Evolutionary conservation across 2,797 vertebrate species (phyloP).

Genomic region (Sitta carolinensis): DNA sequence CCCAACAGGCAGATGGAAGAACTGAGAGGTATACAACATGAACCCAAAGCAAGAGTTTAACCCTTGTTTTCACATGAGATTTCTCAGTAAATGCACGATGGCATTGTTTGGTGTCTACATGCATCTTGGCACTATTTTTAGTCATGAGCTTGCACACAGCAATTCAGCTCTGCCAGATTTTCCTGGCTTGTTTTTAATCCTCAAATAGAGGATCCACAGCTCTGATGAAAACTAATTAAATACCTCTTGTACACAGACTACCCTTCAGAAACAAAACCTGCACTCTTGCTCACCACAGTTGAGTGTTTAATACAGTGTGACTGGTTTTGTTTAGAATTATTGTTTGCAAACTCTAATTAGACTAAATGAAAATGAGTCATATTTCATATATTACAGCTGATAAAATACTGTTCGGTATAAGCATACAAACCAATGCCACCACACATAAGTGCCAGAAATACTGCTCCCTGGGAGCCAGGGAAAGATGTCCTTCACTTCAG

Average conservation of each 20-base stretch:
- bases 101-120: not conserved
- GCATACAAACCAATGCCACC: not conserved
- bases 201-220: not conserved
- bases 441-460: not conserved
- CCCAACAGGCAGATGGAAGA: not conserved
- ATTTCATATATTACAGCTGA: not conserved
- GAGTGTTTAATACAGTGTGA: not conserved
- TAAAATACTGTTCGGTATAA: not conserved
- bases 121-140: not conserved
- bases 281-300: not conserved
- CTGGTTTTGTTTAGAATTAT: not conserved
- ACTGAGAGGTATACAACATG: not conserved
- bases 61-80: not conserved
- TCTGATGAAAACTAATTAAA: conserved; percentile 28
- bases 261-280: conserved; percentile 14
- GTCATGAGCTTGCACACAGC: not conserved
- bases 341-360: not conserved
- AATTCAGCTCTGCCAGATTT: not conserved
- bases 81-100: not conserved
- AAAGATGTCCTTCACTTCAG: not conserved
- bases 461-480: not conserved
- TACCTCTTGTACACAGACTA: not conserved
- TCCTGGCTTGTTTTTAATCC: not conserved
- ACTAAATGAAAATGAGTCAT: not conserved
- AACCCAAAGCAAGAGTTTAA: not conserved